Evolutionary conservation across 2,113 vertebrate species (phyloP), one percentile per base, ranked within the genome.

Genomic region (Speoplatyrhinus poulsoni): DNA sequence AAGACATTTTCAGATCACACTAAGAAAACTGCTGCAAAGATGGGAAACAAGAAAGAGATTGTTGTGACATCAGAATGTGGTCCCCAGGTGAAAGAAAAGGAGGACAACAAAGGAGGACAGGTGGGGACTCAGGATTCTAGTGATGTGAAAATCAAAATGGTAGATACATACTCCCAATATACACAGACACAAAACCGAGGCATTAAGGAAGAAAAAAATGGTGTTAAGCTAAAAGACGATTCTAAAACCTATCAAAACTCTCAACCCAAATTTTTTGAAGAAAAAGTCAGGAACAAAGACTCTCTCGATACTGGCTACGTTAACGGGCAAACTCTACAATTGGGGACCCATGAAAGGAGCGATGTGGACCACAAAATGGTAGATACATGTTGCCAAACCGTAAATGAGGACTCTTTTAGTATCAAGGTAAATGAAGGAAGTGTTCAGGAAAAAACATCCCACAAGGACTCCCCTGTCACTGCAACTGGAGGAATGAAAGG

Each of bases 121-220:
- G 12, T 60, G 1, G 3, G 52, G 17, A 65, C 3, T 1, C 17
- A 55, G 19, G 53, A 1, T 13, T 50, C 52, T 0, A 8, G n/a
- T 1, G 69, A 81, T 47, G 65, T 91, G 3, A 82, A 86, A 79
- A 41, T 68, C 12, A 82, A 89, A 65, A 11, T 48, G 7, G 6
- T 13, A 0, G 52, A 79, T 26, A 65, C 77, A 9, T 16, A 53
- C 3, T 8, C 67, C 41, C 70, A 72, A 55, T 53, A 70, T 2
- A 11, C 41, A 36, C 19, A 72, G 46, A 13, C 49, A 8, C 41
- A 52, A 53, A 66, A n/a, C 6, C 6, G 33, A 32, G 10, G 36
- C 0, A 32, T 86, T 54, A 91, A 87, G 46, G 16, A 73, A 15
- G 87, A 87, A 69, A 69, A 65, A 33, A 52, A 46, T 0, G 0